Evolutionary conservation across 2,888 invertebrate species (phyloP), one percentile per base, ranked within the genome.

Genomic region (Argyresthia goedartella): DNA sequence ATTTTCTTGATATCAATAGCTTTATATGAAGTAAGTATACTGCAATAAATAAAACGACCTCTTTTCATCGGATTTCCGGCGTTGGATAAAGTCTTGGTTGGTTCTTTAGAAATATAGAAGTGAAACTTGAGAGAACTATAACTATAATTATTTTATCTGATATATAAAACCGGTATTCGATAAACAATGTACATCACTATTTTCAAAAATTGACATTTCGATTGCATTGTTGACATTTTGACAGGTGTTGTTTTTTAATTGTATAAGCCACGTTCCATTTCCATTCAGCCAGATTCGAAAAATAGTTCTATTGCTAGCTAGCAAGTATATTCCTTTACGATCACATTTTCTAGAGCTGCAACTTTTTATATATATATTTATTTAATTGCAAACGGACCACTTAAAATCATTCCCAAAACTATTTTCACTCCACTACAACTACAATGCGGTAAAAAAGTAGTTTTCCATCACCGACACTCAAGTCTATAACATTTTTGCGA

Each of bases 1-100:
- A 84, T 80, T 81, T 81, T 80, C 73, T 75, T 74, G 71, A 76
- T 79, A 81, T 81, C 76, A 81, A 84, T 80, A 74, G 79, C 77
- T 64, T 70, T 76, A 74, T 73, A 57, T 70, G 76, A 53, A 75
- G 67, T 71, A n/a, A n/a, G n/a, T n/a, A n/a, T n/a, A 69, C 67
- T 69, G 67, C 71, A 71, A 68, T 48, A 50, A 52, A 50, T 71
- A 71, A 76, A 76, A 76, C 59, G 70, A 77, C 75, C 69, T 78
- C 76, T 78, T 72, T 65, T 65, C 25, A 25, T 25, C 62, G 62
- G 65, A 71, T 75, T 79, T 84, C 81, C 81, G 77, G 76, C 62
- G 66, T 60, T 44, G 50, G 42, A 41, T 41, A 15, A 49, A 8
- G n/a, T 25, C 42, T 41, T 39, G 9, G 11, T 42, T 16, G 6